Percentiles rank a stretch among this genome's conserved stretches.
Conservation (phyloP, 1,140 invertebrate species). For the Pinna nobilis region DNA sequence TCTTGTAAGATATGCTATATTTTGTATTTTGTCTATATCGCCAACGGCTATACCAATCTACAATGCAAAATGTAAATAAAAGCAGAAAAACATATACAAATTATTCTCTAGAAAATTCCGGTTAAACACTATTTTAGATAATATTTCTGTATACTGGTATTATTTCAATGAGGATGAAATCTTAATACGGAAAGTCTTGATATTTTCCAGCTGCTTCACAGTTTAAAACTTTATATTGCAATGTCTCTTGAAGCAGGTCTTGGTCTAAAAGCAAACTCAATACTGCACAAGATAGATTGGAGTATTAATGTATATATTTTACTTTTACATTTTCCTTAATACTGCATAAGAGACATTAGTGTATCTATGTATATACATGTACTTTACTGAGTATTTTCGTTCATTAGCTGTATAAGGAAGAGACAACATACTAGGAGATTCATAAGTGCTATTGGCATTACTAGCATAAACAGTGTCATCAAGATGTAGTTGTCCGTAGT, state of each 20-base stretch:
- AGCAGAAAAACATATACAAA: slow-evolving; percentile 1
- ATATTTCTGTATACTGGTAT: background rate
- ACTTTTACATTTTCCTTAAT: background rate
- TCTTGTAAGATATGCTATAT: slow-evolving; percentile 59
- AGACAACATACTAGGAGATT: slow-evolving; percentile 63
- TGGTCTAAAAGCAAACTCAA: too few species aligned
- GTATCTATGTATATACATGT: background rate
- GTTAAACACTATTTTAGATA: background rate
- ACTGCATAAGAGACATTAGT: background rate
- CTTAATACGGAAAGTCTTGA: background rate
- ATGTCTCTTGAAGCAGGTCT: too few species aligned
- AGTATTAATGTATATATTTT: background rate
- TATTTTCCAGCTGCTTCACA: background rate
- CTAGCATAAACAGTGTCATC: slow-evolving; percentile 54
- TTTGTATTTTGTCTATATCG: slow-evolving; percentile 65
- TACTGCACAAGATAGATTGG: background rate
- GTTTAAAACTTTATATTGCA: background rate
- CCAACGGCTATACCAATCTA: slow-evolving; percentile 69
- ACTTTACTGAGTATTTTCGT: background rate
- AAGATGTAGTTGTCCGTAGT: slow-evolving; percentile 51
- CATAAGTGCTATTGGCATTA: slow-evolving; percentile 66
- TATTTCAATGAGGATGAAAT: background rate
- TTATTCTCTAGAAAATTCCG: background rate
- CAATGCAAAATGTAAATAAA: slow-evolving; percentile 24
- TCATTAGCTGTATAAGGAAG: too few species aligned